Conservation (phyloP, 2,113 vertebrate genomes). For the Benitochromis conjunctus region DNA sequence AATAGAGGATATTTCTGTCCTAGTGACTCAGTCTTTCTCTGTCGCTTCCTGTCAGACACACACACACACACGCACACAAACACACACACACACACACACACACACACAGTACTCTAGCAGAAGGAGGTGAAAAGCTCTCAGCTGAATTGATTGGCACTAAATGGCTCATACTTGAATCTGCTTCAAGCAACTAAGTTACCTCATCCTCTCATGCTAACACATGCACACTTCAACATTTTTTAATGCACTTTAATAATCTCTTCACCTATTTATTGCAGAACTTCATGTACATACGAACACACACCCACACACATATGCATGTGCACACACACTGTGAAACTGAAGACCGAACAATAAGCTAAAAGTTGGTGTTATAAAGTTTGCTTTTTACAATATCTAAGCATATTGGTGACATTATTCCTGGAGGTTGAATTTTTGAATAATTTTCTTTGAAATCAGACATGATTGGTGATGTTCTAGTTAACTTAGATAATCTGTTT, state of each 20-base stretch:
- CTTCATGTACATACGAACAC: background rate
- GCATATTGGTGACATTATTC: background rate
- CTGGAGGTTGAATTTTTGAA: background rate
- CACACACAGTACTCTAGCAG: background rate
- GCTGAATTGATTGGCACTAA: conserved; percentile 54
- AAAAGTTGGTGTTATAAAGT: background rate
- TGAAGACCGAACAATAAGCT: background rate
- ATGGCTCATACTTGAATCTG: conserved; percentile 48
- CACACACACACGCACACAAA: background rate
- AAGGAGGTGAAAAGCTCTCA: conserved; percentile 44
- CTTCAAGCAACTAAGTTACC: conserved; percentile 47
- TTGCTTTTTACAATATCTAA: background rate
- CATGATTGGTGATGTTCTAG: rapidly evolving
- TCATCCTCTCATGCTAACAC: conserved; percentile 10
- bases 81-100: background rate
- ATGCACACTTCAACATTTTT: conserved; percentile 10
- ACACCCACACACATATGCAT: background rate
- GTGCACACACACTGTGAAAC: background rate
- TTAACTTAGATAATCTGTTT: background rate
- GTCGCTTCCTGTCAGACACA: background rate
- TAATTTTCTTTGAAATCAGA: rapidly evolving
- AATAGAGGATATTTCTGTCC: background rate
- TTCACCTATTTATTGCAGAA: background rate
- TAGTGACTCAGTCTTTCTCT: background rate
- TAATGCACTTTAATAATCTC: background rate